Base-by-base conservation (phyloP, 37 sponge, comb jelly and placozoan genomes). In the Spongilla lacustris region DNA sequence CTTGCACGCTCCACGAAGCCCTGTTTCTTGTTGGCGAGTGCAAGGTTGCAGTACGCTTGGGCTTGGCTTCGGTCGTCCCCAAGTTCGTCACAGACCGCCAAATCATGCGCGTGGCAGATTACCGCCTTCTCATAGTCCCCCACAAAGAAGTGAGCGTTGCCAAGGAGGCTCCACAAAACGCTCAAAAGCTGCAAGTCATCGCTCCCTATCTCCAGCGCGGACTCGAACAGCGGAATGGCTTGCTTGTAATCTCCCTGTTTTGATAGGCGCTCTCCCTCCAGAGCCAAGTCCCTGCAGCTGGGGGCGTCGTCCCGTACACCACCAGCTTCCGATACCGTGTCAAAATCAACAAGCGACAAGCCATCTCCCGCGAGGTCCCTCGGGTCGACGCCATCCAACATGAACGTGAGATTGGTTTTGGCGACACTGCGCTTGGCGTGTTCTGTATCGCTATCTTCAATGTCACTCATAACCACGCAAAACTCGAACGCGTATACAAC, bases 11-110 rank as follows among this genome's bases (percentile, higher is more conserved):
- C 81, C 46, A 94, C 41, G 68, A 83, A 84, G 24, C 95, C 95
- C 19, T 73, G 77, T 81, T 91, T 90, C 12, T 91, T 85, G 75
- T 89, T 83, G 37, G 91, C 96, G 25, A 91, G 91, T 0, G 93
- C 96, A 36, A 96, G 84, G 41, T 96, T 96, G 77, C 96, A 96
- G 83, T 91, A 91, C 6, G 96, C 96, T 74, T 93, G 93, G 6
- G 91, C 90, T 50, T 93, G 91, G 71, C 93, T 90, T 67, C 88
- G 78, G 48, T 88, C 89, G 71, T 96, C 96, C 22, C 76, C 86
- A 19, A 80, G 75, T 58, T 91, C 89, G 31, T 81, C 76, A 67
- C 88, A 93, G 29, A 96, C 85, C 32, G 96, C 93, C 37, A 96
- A 73, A 38, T 96, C 96, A 73, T 96, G 96, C 41, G 74, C 81